Evolutionary conservation across 30 jellyfish, hydroid and myxozoan species (phyloP).

Genomic region (Catostylus mosaicus): DNA sequence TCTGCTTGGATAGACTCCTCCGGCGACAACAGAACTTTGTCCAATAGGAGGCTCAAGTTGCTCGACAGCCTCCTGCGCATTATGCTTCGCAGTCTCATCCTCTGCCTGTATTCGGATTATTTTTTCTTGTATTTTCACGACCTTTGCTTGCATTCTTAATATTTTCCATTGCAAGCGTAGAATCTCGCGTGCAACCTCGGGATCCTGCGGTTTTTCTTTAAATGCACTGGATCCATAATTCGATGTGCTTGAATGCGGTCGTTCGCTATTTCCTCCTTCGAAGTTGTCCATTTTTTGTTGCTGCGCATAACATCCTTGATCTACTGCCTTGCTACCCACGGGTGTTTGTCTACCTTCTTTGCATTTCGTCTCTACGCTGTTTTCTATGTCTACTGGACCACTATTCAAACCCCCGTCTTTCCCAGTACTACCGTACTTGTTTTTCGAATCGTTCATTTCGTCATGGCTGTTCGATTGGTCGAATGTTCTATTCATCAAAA

Average conservation of each 20-base stretch:
- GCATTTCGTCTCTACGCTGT: background rate
- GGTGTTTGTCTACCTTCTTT: background rate
- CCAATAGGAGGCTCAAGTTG: slow-evolving; percentile 72
- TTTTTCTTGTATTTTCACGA: slow-evolving; percentile 92
- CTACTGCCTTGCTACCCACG: background rate
- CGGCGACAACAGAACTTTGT: slow-evolving; percentile 72
- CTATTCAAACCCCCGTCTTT: background rate
- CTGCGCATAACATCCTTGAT: background rate
- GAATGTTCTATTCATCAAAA: background rate
- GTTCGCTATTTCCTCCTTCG: background rate
- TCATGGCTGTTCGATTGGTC: slow-evolving; percentile 6
- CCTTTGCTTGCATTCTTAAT: slow-evolving; percentile 95
- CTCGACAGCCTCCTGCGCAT: slow-evolving; percentile 52
- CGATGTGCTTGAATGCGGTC: slow-evolving; percentile 44
- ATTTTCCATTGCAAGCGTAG: slow-evolving; percentile 93
- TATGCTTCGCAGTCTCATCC: slow-evolving; percentile 58
- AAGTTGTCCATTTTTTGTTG: background rate
- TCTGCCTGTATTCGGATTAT: slow-evolving; percentile 79
- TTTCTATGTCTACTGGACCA: background rate
- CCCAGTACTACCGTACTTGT: background rate
- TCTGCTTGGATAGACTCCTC: slow-evolving; percentile 23
- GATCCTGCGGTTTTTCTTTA: slow-evolving; percentile 76
- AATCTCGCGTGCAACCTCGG: slow-evolving; percentile 91
- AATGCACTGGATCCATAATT: slow-evolving; percentile 67
- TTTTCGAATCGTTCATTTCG: background rate